phyloP scores from a whole-genome alignment of 2,888 invertebrate genomes.

The Cephus rjabovi region DNA sequence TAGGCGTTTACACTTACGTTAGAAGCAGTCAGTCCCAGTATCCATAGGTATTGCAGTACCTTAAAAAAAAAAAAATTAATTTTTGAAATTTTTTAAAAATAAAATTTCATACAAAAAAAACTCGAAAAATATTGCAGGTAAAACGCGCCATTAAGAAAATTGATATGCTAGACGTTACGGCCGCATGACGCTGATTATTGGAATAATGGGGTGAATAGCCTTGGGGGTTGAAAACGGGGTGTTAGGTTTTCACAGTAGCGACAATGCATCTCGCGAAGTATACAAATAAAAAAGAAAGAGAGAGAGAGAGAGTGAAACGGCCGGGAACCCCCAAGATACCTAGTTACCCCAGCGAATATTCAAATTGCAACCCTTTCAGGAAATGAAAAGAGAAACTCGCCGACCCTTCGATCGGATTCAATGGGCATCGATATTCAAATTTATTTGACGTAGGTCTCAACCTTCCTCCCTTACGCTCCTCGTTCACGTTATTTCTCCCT shows the following conservation, averaged over 20 bases:
- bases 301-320: conserved; percentile 25
- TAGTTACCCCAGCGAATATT: conserved; percentile 65
- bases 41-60: neutral
- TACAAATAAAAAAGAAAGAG: conserved; percentile 57
- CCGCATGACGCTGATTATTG: conserved; percentile 63
- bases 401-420: conserved; percentile 66
- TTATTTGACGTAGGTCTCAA: conserved; percentile 61
- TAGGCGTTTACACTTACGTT: accelerated
- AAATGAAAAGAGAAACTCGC: conserved; percentile 51
- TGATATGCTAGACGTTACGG: neutral
- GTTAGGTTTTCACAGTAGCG: conserved; percentile 58
- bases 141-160: neutral
- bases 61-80: neutral
- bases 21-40: neutral
- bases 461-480: conserved; percentile 32
- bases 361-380: conserved; percentile 63
- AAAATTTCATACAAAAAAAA: neutral
- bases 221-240: conserved; percentile 60
- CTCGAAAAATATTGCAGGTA: neutral
- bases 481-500: conserved; percentile 29
- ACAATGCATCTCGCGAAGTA: conserved; percentile 61
- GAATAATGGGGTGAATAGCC: conserved; percentile 63
- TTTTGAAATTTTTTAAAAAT: no score
- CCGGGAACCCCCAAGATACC: conserved; percentile 55
- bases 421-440: conserved; percentile 68